phyloP scores from a whole-genome alignment of 2,888 invertebrate species.

The Oxycera nigricornis region DNA sequence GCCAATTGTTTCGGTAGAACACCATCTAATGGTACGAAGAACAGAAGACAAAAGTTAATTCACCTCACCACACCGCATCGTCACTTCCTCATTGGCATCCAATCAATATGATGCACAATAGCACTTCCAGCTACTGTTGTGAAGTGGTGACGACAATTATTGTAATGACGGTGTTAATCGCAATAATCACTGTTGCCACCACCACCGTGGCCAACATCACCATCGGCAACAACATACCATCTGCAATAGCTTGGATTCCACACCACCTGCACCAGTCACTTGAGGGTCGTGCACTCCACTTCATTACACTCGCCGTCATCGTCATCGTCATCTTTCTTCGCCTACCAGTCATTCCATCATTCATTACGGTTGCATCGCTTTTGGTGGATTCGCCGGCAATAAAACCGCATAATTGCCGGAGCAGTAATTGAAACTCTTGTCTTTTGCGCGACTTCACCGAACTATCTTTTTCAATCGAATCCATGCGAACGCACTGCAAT shows the following conservation, averaged over 20 bases:
- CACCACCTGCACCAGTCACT: not conserved
- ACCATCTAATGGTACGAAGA: too few species aligned
- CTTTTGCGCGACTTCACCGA: not conserved
- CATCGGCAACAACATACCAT: not conserved
- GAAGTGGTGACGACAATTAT: conserved; percentile 17
- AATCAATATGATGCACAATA: not conserved
- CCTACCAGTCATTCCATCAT: conserved; percentile 1
- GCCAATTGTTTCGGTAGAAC: too few species aligned
- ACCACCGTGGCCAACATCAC: not conserved
- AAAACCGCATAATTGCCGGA: conserved; percentile 30
- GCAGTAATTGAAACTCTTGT: conserved; percentile 27
- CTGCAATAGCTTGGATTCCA: not conserved
- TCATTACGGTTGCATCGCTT: not conserved
- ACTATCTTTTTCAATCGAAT: conserved; percentile 11
- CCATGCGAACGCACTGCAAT: conserved; percentile 28
- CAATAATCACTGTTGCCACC: not conserved
- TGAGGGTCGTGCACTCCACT: not conserved
- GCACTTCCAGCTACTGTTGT: not conserved
- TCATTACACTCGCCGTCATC: not conserved
- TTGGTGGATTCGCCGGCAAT: conserved; percentile 18
- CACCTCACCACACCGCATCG: not conserved
- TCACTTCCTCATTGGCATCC: conserved; percentile 1
- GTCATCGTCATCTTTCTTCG: not conserved
- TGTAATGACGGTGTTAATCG: conserved; percentile 19
- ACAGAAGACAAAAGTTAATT: not conserved